Conservation (phyloP, 2,888 invertebrate species). For the Euplexia lucipara region DNA sequence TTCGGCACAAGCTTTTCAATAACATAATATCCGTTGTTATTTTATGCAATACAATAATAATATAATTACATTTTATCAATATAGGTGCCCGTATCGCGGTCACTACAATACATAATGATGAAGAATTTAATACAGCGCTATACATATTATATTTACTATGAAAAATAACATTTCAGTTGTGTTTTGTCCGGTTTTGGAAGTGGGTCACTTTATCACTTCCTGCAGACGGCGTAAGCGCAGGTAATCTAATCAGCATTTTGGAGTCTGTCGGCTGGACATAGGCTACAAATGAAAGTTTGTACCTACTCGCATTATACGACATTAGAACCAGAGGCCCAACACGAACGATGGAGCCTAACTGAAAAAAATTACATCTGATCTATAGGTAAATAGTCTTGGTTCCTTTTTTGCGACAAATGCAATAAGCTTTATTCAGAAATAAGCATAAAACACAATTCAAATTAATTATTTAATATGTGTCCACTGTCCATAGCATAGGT, state of each 20-base stretch:
- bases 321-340: no score
- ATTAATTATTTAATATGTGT: no score
- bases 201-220: constrained; percentile 30
- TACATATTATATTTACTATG: constrained; percentile 15
- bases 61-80: constrained; percentile 37
- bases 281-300: neutral
- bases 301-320: neutral
- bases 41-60: constrained; percentile 24
- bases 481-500: no score
- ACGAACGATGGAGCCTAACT: no score
- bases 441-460: no score
- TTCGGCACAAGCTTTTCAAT: constrained; percentile 9
- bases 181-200: constrained; percentile 26
- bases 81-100: constrained; percentile 30
- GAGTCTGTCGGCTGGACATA: neutral
- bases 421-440: no score
- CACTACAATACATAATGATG: constrained; percentile 28
- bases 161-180: constrained; percentile 13
- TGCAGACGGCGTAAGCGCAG: neutral
- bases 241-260: neutral
- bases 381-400: no score
- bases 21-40: constrained; percentile 28
- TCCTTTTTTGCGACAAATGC: no score
- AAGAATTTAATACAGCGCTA: constrained; percentile 24
- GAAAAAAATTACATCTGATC: no score